Conservation (phyloP, 1,140 invertebrate genomes). For the Acromyrmex heyeri region DNA sequence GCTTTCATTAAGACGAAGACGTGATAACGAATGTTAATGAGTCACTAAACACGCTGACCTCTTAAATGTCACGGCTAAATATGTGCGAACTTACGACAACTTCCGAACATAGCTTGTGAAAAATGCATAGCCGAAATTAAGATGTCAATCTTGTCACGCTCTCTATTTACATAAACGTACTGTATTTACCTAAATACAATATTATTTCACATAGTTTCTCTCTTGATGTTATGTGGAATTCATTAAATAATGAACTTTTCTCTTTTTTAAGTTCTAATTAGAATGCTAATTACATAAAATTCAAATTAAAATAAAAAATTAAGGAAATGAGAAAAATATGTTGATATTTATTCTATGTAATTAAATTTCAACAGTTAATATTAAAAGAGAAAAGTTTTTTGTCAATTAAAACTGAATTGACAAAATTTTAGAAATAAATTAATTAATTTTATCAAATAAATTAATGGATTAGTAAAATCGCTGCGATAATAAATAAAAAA, state of each 20-base stretch:
- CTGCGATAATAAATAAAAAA: not conserved
- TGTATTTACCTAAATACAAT: not conserved
- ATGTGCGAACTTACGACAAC: conserved; percentile 23
- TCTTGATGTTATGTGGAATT: not conserved
- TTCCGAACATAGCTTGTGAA: not conserved
- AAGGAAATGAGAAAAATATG: not conserved
- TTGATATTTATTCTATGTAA: not conserved
- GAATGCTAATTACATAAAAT: conserved; percentile 9
- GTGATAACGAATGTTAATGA: conserved; percentile 60
- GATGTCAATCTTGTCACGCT: not conserved
- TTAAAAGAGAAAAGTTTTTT: not conserved
- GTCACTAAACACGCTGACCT: conserved; percentile 1
- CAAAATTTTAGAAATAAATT: not conserved
- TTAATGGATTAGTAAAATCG: not conserved
- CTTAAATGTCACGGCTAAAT: conserved; percentile 22
- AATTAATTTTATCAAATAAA: not conserved
- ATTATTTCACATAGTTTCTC: not conserved
- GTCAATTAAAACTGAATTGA: not conserved
- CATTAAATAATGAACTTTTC: not conserved
- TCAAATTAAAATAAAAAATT: not conserved
- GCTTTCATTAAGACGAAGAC: conserved; percentile 38
- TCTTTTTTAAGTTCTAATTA: not conserved
- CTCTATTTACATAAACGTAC: not conserved
- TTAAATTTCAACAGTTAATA: not conserved
- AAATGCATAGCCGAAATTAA: not conserved